Conservation (phyloP, 2,888 invertebrate species). For the Cyrtodaria siliqua region DNA sequence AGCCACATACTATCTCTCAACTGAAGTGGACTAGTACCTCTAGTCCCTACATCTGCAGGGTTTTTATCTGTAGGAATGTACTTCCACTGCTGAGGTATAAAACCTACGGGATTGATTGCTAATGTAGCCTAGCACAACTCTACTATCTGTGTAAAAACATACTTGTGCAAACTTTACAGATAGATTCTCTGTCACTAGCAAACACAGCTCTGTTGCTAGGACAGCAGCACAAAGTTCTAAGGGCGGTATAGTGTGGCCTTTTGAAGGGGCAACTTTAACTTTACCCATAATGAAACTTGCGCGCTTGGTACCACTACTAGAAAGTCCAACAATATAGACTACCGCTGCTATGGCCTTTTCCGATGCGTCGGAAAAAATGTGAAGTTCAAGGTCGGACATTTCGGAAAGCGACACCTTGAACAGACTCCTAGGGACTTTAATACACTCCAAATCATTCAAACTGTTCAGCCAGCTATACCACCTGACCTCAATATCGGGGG, state of each 20-base stretch:
- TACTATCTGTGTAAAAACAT: constrained; percentile 54
- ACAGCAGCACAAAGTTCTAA: constrained; percentile 46
- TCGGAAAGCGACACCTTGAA: background rate
- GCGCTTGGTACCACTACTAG: too few species aligned
- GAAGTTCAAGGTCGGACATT: background rate
- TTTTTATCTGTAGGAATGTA: constrained; percentile 40
- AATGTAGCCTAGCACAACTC: constrained; percentile 51
- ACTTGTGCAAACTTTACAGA: constrained; percentile 1
- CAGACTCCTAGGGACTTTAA: constrained; percentile 1
- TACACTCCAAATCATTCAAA: background rate
- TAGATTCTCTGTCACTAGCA: constrained; percentile 28
- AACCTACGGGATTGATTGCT: constrained; percentile 43
- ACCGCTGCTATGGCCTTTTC: constrained; percentile 16
- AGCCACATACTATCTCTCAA: constrained; percentile 6
- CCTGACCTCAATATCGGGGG: background rate
- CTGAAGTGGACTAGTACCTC: too few species aligned
- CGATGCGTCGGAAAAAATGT: constrained; percentile 12
- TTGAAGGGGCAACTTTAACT: too few species aligned
- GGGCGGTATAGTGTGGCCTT: too few species aligned
- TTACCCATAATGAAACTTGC: too few species aligned
- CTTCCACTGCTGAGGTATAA: constrained; percentile 49
- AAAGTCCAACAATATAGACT: too few species aligned
- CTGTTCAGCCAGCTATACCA: background rate
- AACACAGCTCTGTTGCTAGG: constrained; percentile 36
- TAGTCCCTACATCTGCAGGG: too few species aligned